These are phyloP conservation scores for Odontomachus brunneus DNA, from an alignment of 1,140 invertebrate genomes.

Conservation along the genomic window DNA sequence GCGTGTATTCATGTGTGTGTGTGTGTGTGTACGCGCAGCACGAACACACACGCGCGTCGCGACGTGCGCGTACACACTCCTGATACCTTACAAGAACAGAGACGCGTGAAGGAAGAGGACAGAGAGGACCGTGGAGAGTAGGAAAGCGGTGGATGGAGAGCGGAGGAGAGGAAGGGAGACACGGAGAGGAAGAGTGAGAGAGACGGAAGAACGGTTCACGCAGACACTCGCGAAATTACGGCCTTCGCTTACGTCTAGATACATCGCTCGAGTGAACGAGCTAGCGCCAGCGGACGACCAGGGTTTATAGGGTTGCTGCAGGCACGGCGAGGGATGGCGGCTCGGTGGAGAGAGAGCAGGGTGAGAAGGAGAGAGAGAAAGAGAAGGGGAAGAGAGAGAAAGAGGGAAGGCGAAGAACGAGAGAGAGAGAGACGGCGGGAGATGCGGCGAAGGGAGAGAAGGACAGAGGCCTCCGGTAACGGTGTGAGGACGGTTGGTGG, in stretches of 20 bases:
- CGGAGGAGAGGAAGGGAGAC: background rate
- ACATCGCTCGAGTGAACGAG: constrained; percentile 78
- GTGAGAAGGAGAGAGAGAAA: constrained; percentile 45
- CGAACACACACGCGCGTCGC: constrained; percentile 31
- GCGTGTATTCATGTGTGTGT: background rate
- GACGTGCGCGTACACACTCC: constrained; percentile 19
- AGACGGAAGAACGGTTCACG: constrained; percentile 63
- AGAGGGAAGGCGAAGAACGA: constrained; percentile 41
- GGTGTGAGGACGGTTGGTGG: constrained; percentile 64
- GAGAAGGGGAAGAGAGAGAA: constrained; percentile 32
- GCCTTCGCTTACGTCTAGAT: constrained; percentile 80
- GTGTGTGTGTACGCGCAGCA: background rate
- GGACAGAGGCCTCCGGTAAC: constrained; percentile 58
- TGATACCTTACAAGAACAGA: constrained; percentile 69
- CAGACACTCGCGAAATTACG: constrained; percentile 81
- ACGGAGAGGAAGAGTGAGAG: constrained; percentile 28
- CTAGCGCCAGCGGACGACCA: constrained; percentile 76
- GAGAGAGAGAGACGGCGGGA: constrained; percentile 47
- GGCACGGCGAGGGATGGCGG: constrained; percentile 60
- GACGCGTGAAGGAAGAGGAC: constrained; percentile 55
- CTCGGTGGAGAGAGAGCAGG: constrained; percentile 20
- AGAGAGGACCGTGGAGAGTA: constrained; percentile 20
- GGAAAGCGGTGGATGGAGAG: constrained; percentile 10
- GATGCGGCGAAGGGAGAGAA: constrained; percentile 62
- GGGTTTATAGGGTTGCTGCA: constrained; percentile 77